Evolutionary conservation across 2,888 invertebrate species (phyloP).

Genomic region (Seladonia tumulorum): DNA sequence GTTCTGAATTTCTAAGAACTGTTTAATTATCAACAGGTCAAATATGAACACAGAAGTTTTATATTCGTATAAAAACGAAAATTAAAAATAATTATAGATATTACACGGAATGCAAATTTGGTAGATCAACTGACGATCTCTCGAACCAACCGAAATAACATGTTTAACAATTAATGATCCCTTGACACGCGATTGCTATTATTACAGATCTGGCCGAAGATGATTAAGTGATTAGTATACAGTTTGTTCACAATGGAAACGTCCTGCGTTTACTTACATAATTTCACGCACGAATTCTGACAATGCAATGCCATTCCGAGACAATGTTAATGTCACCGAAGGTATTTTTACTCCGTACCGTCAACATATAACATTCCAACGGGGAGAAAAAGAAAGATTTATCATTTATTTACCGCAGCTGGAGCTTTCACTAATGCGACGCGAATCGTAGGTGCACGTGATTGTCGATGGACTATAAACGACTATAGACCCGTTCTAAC

Average conservation of each 20-base stretch:
- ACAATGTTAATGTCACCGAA: neutral
- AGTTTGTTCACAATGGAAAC: slow-evolving; percentile 6
- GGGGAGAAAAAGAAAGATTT: neutral
- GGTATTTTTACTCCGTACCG: neutral
- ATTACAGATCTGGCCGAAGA: neutral
- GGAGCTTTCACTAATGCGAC: neutral
- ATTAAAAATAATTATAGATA: neutral
- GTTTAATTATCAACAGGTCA: too few relatives aligned
- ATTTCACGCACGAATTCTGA: neutral
- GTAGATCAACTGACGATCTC: neutral
- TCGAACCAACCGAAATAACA: neutral
- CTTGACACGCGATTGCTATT: neutral
- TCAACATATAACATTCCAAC: neutral
- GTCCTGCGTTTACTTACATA: neutral
- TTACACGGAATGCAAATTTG: neutral
- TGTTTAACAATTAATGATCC: neutral
- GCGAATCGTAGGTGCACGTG: neutral
- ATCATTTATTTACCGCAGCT: neutral
- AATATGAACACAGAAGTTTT: too few relatives aligned
- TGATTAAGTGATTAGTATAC: slow-evolving; percentile 2
- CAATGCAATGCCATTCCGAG: neutral
- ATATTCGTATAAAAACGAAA: neutral
- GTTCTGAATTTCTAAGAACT: too few relatives aligned
- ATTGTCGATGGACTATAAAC: neutral
- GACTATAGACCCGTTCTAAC: slow-evolving; percentile 19